Evolutionary conservation across 2,888 invertebrate species (phyloP), one percentile per base, ranked within the genome.

Genomic region (Megalurothrips usitatus): DNA sequence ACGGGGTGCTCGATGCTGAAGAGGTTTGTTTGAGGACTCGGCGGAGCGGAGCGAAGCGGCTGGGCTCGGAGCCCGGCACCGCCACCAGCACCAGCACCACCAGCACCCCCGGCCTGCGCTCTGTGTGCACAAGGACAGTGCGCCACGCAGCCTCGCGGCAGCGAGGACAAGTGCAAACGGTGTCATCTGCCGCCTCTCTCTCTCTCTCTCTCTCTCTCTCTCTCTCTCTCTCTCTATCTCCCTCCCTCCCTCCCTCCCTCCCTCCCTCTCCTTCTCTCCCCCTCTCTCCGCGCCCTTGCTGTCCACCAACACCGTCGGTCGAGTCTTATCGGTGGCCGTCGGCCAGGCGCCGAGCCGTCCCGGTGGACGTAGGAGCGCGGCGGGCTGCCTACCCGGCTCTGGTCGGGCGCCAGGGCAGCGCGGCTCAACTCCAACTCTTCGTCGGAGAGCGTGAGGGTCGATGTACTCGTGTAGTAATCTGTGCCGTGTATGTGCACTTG

Each of bases 121-220:
- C 34, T 43, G 34, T 43, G 34, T 43, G 34, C 34, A 43, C 34
- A 43, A 6, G 34, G 34, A 43, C 34, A 43, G 34, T 43, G 34
- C 34, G 34, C 34, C 34, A 43, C 34, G 34, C 34, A 43, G n/a
- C n/a, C n/a, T n/a, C n/a, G n/a, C n/a, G n/a, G n/a, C n/a, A 82
- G 83, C 84, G 82, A 83, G 68, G 68, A 68, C 68, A 75, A 58
- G 58, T 58, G 58, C 58, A 58, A 58, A 58, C 84, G 82, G 84
- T 83, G 82, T 83, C 82, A 78, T 78, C 80, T 79, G 80, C 81
- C 26, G 78, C 6, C 58, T 17, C 19, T 17, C 19, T 17, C 52
- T 52, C 34, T 43, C 34, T 43, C 34, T 43, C 34, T 43, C 34
- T 43, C 34, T 43, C 34, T 43, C 34, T 43, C 34, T 43, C 34